phyloP scores from a whole-genome alignment of 2,113 vertebrate genomes.

The Mobula birostris region DNA sequence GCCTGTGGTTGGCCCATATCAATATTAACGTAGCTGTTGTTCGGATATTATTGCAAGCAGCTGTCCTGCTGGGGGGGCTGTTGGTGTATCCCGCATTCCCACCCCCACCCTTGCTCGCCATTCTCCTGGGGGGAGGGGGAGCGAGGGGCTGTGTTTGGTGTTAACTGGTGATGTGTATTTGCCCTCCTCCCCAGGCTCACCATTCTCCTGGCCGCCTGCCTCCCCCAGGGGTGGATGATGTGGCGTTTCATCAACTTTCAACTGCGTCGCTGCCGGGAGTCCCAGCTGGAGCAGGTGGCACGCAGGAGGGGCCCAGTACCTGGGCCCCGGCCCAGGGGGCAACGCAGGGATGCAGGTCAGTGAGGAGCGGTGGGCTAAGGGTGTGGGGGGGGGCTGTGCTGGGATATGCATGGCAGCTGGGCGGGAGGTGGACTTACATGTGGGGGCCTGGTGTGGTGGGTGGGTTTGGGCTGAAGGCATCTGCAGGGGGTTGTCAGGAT shows the following conservation, averaged over 20 bases:
- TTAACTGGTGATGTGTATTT: not conserved
- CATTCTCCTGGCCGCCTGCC: conserved; percentile 78
- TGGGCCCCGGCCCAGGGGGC: conserved; percentile 61
- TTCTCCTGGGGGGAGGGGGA: too few relatives aligned
- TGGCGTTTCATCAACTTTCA: conserved; percentile 97
- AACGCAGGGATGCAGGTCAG: conserved; percentile 83
- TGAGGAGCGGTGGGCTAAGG: not conserved
- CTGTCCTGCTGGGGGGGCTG: too few relatives aligned
- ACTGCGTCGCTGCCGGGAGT: conserved; percentile 86
- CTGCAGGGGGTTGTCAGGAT: too few relatives aligned
- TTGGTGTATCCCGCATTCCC: too few relatives aligned
- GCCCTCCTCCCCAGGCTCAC: conserved; percentile 62
- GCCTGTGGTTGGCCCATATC: too few relatives aligned
- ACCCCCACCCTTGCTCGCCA: too few relatives aligned
- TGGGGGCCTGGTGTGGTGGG: too few relatives aligned
- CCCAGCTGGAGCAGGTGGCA: conserved; percentile 75
- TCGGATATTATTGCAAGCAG: too few relatives aligned
- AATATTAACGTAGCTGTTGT: too few relatives aligned
- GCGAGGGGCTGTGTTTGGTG: too few relatives aligned
- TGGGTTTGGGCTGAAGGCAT: too few relatives aligned
- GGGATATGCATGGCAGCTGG: not conserved
- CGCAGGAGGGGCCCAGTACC: conserved; percentile 58
- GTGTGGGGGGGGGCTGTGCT: not conserved
- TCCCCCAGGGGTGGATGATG: conserved; percentile 89
- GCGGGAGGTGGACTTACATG: not conserved